phyloP scores from a whole-genome alignment of 2,888 invertebrate genomes.

The Eutolmus rufibarbis region DNA sequence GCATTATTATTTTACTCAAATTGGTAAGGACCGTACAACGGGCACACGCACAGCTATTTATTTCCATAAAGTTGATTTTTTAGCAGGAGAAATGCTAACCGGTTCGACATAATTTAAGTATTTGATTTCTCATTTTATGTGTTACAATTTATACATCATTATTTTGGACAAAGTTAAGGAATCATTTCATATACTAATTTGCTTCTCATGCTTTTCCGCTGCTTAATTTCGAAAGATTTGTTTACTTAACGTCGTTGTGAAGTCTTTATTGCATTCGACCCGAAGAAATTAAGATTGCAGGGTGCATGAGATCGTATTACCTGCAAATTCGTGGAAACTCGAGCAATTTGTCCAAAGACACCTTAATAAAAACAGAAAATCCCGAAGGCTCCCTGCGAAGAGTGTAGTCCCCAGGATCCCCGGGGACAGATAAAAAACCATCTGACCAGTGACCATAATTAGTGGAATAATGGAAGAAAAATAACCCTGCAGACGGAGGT shows the following conservation, averaged over 20 bases:
- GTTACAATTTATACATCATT: background rate
- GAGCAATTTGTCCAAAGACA: background rate
- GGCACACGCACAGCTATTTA: no score
- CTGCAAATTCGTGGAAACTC: background rate
- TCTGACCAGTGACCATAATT: constrained; percentile 29
- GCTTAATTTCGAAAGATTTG: background rate
- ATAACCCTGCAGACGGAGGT: constrained; percentile 2
- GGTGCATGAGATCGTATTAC: background rate
- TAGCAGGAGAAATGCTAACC: no score
- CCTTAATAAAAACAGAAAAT: background rate
- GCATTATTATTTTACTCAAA: no score
- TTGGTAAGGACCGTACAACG: no score
- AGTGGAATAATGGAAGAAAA: constrained; percentile 35
- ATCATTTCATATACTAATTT: background rate
- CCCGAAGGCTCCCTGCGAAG: background rate
- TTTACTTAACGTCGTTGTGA: background rate
- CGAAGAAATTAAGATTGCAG: background rate
- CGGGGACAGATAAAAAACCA: background rate
- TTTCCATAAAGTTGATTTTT: no score
- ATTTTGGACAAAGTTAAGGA: background rate
- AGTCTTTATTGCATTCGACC: background rate
- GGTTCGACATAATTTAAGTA: background rate
- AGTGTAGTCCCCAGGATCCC: background rate
- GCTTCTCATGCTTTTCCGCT: background rate
- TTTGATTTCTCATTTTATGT: background rate